Evolutionary conservation across 2,797 vertebrate species (phyloP), one percentile per base, ranked within the genome.

Genomic region (Botia almorhae): DNA sequence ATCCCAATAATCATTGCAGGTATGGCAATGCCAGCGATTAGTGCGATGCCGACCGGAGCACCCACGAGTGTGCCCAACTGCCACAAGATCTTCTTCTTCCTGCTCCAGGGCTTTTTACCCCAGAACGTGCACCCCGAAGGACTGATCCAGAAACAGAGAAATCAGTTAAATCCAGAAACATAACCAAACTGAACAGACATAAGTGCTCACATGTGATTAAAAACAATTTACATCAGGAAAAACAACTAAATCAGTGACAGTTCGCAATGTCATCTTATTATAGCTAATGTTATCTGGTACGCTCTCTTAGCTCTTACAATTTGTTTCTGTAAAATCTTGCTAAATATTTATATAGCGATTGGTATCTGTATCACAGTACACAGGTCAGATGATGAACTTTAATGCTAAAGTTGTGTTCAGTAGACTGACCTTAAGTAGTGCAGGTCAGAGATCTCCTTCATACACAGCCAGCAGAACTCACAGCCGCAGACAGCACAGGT

Each of bases 71-170:
- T 99, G 81, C 98, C 98, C 80, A 99, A 89, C 68, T 99, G 98
- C 98, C 98, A 99, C 19, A 99, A 86, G 84, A 99, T 99, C 90
- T 99, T 99, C 93, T 99, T 99, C 92, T 99, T 99, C 85, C 98
- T 93, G 90, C 98, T 99, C 98, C 98, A 99, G 0, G 98, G 98
- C 89, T 99, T 99, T 92, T 99, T 99, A 10, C 98, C 98, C 98
- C 98, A 99, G 85, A 99, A 99, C 0, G 97, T 99, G 92, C 97
- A 99, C 77, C 97, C 97, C 88, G 98, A 99, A 4, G 98, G 98
- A 91, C 98, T 99, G 89, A 81, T 0, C 12, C 29, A 80, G 26
- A 74, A 29, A 48, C 3, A 12, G 1, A 21, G 14, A 51, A 2
- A 19, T 8, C 23, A 78, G 21, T 60, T 14, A 5, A 68, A 71